These are phyloP conservation scores for Tipula vernalis DNA, from an alignment of 2,888 invertebrate genomes.

Conservation along the genomic window DNA sequence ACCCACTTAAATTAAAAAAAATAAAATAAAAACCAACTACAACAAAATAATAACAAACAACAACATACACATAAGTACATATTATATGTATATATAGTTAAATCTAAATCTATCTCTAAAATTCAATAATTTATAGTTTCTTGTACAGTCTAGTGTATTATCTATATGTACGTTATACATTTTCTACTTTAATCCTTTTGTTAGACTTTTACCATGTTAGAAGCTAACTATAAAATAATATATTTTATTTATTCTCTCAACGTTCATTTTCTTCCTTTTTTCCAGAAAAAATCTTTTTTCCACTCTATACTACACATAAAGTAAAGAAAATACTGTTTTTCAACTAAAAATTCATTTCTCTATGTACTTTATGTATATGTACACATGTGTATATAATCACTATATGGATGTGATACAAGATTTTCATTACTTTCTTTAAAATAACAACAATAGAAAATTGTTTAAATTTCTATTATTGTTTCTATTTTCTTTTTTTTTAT, in stretches of 20 bases:
- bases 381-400: neutral
- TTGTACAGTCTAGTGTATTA: neutral
- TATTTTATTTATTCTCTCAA: neutral
- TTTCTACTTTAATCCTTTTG: conserved; percentile 4
- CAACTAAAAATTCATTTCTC: neutral
- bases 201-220: neutral
- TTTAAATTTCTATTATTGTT: neutral
- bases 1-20: neutral
- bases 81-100: neutral
- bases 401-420: neutral
- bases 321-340: neutral
- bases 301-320: neutral
- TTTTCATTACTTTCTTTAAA: neutral
- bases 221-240: neutral
- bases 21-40: neutral
- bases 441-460: neutral
- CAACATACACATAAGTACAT: neutral
- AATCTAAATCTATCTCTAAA: conserved; percentile 4
- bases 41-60: neutral
- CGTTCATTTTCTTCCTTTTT: neutral
- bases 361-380: neutral
- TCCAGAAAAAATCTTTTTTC: neutral
- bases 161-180: neutral
- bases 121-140: conserved; percentile 4
- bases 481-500: neutral